These are phyloP conservation scores for Eulithis testata DNA, from an alignment of 2,888 invertebrate genomes.

Conservation along the genomic window DNA sequence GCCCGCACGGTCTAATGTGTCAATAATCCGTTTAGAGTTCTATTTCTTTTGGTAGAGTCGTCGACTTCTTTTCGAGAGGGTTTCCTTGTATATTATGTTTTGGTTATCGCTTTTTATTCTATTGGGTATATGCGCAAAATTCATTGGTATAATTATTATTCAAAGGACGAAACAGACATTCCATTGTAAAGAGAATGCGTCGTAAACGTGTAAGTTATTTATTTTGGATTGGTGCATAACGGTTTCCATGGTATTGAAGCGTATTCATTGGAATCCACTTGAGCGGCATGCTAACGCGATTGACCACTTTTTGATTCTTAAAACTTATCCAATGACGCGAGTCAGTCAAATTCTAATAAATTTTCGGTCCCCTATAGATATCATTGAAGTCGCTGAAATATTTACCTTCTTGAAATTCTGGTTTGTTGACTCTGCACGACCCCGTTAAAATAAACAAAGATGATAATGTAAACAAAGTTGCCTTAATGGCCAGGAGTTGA, in stretches of 20 bases:
- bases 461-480: slow-evolving; percentile 51
- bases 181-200: slow-evolving; percentile 50
- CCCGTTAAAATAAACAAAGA: slow-evolving; percentile 41
- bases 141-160: slow-evolving; percentile 57
- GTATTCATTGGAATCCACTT: slow-evolving; percentile 60
- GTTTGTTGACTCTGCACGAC: slow-evolving; percentile 28
- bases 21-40: slow-evolving; percentile 17
- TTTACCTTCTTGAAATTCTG: neutral
- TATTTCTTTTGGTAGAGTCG: slow-evolving; percentile 9
- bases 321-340: slow-evolving; percentile 2
- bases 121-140: slow-evolving; percentile 41
- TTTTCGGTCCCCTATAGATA: neutral
- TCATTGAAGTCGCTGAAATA: too few species aligned
- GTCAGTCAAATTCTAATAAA: neutral
- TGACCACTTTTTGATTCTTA: slow-evolving; percentile 40
- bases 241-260: slow-evolving; percentile 60
- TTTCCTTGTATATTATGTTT: slow-evolving; percentile 2
- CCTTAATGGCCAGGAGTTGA: slow-evolving; percentile 59
- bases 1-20: slow-evolving; percentile 20
- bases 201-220: slow-evolving; percentile 67
- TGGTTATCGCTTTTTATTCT: slow-evolving; percentile 13
- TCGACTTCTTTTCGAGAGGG: slow-evolving; percentile 1
- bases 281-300: slow-evolving; percentile 51
- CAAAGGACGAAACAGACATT: slow-evolving; percentile 60
- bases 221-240: slow-evolving; percentile 71